Evolutionary conservation across 2,113 vertebrate genomes (phyloP), one percentile per base, ranked within the genome.

Genomic region (Anhinga rufa): DNA sequence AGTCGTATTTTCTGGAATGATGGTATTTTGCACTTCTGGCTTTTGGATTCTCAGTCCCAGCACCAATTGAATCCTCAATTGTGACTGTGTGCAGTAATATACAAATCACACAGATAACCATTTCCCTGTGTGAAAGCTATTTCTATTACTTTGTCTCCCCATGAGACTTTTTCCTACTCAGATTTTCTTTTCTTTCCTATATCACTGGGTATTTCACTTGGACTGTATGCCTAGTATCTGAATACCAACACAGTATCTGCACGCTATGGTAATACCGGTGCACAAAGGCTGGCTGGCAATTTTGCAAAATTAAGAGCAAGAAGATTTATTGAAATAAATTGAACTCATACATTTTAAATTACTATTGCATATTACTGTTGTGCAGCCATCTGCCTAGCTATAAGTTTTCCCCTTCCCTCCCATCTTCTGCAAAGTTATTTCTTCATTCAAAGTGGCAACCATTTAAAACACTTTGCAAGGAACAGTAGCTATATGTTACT

Each of bases 401-500:
- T 11, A 57, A 46, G 36, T 28, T 92, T 79, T 76, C 9, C 64
- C 57, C 49, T 89, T 82, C 70, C 66, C 54, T 92, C 81, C 57
- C 79, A 42, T 64, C 54, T 32, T 79, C 78, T 79, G 77, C 66
- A 87, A 85, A 93, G 83, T 51, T 80, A 64, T 87, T 93, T 92
- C 86, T 94, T 69, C 78, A 61, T 69, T 95, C 78, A 66, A 65
- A 95, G 82, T 12, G 60, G 68, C 82, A 81, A 74, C 55, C 36
- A 31, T 86, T 81, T 92, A 26, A 94, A 93, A 86, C 1, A 28
- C 87, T 86, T 70, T 71, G 68, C 84, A 57, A 90, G 75, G 83
- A 95, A 75, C 89, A 92, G 89, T 95, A 91, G 91, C 91, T 96
- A 15, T 95, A 72, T 87, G 92, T 93, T 95, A 96, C 86, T 95